Percentiles rank a stretch among this genome's conserved stretches.
phyloP scores from a whole-genome alignment of 2,113 vertebrate genomes.

The Dolichotis patagonum region DNA sequence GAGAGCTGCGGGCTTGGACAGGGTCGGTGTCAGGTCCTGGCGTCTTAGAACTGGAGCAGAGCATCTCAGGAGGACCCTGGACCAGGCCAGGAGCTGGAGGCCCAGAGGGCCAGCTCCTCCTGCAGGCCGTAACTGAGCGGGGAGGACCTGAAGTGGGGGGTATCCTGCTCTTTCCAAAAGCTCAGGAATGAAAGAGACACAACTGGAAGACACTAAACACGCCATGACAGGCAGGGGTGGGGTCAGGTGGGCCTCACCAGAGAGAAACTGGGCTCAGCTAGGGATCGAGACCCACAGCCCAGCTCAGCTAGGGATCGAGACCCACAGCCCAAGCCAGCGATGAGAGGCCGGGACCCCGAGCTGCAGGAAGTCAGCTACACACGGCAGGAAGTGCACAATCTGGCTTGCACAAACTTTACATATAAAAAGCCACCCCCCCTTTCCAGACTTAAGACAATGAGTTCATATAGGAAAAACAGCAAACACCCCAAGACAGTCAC shows the following conservation, averaged over 20 bases:
- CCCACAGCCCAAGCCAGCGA: neutral
- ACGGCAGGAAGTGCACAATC: neutral
- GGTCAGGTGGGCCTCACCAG: neutral
- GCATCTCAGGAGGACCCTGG: neutral
- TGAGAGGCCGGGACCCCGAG: too few species aligned
- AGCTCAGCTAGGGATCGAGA: too few species aligned
- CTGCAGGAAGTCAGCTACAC: neutral
- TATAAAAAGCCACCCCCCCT: neutral
- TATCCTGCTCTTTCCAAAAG: neutral
- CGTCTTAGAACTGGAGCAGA: neutral
- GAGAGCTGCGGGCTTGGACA: neutral
- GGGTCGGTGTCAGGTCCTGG: neutral
- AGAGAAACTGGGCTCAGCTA: neutral
- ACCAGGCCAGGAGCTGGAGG: neutral
- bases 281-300: neutral
- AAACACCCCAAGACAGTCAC: neutral
- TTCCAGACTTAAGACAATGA: neutral
- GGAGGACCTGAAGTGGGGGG: neutral
- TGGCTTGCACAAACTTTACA: neutral
- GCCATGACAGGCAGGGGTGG: neutral
- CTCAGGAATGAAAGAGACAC: neutral
- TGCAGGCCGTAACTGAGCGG: neutral
- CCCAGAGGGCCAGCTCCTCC: neutral
- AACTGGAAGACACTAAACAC: neutral
- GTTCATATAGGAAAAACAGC: neutral